These are phyloP conservation scores for Nomada fabriciana DNA, from an alignment of 2,888 invertebrate species.

Conservation along the genomic window DNA sequence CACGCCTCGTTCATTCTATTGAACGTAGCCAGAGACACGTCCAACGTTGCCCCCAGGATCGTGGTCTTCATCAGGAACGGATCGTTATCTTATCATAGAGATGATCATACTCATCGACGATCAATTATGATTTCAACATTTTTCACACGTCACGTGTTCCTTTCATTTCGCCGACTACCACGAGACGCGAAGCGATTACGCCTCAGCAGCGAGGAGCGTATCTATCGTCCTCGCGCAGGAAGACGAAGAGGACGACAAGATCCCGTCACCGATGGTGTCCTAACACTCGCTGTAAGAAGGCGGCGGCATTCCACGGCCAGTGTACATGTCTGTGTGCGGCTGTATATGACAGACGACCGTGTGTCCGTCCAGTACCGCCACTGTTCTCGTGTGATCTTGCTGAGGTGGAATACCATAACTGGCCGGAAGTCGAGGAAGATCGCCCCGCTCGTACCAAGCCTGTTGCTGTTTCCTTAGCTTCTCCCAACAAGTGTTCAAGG, in stretches of 20 bases:
- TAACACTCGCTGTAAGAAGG: conserved; percentile 88
- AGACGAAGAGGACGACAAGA: conserved; percentile 46
- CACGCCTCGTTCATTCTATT: conserved; percentile 7
- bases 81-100: conserved; percentile 13
- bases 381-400: conserved; percentile 84
- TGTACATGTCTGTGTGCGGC: conserved; percentile 87
- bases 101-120: not conserved
- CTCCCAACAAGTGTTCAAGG: conserved; percentile 81
- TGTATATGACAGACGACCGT: conserved; percentile 95
- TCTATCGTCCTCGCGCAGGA: conserved; percentile 50
- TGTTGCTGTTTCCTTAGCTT: conserved; percentile 80
- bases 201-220: conserved; percentile 15
- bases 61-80: conserved; percentile 50
- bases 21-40: conserved; percentile 20
- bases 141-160: too few relatives aligned
- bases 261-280: conserved; percentile 29
- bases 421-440: conserved; percentile 76
- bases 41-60: conserved; percentile 19
- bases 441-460: conserved; percentile 81
- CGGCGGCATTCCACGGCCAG: conserved; percentile 86
- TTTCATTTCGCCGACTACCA: not conserved
- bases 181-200: not conserved
- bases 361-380: conserved; percentile 93
- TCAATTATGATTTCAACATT: too few relatives aligned
- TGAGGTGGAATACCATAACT: conserved; percentile 76